A percentile compares a stretch with the other conserved stretches of the same genome.
These are phyloP conservation scores for Drosophila tristis DNA, from an alignment of 1,140 invertebrate species.

Conservation along the genomic window DNA sequence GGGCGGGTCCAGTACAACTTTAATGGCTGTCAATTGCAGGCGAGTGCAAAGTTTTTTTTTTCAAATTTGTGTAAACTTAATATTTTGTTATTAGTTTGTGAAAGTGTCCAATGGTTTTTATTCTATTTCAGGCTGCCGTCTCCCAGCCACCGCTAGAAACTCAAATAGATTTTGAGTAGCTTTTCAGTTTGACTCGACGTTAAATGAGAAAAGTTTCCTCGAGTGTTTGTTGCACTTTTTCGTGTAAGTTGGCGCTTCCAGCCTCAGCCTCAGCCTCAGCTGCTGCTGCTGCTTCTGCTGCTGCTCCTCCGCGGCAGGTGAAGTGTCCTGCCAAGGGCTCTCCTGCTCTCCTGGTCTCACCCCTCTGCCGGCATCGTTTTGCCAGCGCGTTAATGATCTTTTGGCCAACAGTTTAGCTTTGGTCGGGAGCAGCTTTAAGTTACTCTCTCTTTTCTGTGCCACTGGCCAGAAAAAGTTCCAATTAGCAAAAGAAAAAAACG, in stretches of 20 bases:
- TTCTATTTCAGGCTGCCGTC: conserved; percentile 19
- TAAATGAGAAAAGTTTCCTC: conserved; percentile 78
- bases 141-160: conserved; percentile 19
- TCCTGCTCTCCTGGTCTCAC: not conserved
- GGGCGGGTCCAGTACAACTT: conserved; percentile 41
- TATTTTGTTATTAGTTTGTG: conserved; percentile 74
- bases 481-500: conserved; percentile 19
- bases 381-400: conserved; percentile 63
- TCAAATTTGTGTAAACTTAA: conserved; percentile 70
- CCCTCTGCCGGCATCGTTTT: conserved; percentile 12
- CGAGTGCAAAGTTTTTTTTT: conserved; percentile 45
- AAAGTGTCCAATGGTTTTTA: conserved; percentile 66
- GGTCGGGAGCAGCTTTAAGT: conserved; percentile 19
- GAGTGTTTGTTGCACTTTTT: conserved; percentile 80
- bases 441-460: conserved; percentile 26
- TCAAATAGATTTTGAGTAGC: conserved; percentile 82
- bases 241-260: conserved; percentile 42
- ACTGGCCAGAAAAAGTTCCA: conserved; percentile 24
- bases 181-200: conserved; percentile 76
- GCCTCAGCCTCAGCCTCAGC: too few species aligned
- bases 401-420: conserved; percentile 52
- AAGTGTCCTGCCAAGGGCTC: conserved; percentile 36
- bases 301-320: conserved; percentile 46
- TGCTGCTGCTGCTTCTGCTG: not conserved
- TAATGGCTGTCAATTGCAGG: conserved; percentile 68